Evolutionary conservation across 1,140 invertebrate genomes (phyloP).

Genomic region (Sipha flava): DNA sequence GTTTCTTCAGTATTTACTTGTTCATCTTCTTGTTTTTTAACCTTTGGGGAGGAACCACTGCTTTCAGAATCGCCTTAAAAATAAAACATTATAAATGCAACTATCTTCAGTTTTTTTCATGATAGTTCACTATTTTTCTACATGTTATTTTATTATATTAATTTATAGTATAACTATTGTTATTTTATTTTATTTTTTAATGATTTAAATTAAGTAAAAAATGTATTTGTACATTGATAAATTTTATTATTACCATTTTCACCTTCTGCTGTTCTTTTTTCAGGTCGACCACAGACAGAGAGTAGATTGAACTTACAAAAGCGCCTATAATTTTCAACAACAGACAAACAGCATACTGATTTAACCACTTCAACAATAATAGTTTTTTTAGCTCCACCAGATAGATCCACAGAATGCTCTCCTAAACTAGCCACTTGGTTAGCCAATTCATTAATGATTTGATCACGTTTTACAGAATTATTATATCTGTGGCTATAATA

Average conservation of each 20-base stretch:
- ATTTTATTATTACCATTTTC: background rate
- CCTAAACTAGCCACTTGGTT: slow-evolving; percentile 54
- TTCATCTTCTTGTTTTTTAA: background rate
- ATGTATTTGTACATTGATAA: background rate
- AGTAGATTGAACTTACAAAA: slow-evolving; percentile 62
- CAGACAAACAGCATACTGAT: slow-evolving; percentile 54
- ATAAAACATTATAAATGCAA: background rate
- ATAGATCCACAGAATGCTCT: slow-evolving; percentile 67
- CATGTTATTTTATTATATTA: background rate
- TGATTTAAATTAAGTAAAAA: too few species aligned
- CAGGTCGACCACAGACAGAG: slow-evolving; percentile 44
- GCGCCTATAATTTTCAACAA: slow-evolving; percentile 57
- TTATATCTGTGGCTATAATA: slow-evolving; percentile 60
- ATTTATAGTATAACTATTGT: too few species aligned
- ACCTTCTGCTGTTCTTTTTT: slow-evolving; percentile 22
- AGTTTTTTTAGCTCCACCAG: slow-evolving; percentile 57
- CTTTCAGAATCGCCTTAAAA: slow-evolving; percentile 8
- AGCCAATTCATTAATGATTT: slow-evolving; percentile 62
- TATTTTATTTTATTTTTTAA: too few species aligned
- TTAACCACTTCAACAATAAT: slow-evolving; percentile 71
- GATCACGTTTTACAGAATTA: slow-evolving; percentile 57
- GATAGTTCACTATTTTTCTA: background rate
- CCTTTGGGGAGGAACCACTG: background rate
- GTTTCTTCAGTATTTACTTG: background rate
- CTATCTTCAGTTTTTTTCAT: background rate